Evolutionary conservation across 2,888 invertebrate species (phyloP), one percentile per base, ranked within the genome.

Genomic region (Tanaodytes sp.): DNA sequence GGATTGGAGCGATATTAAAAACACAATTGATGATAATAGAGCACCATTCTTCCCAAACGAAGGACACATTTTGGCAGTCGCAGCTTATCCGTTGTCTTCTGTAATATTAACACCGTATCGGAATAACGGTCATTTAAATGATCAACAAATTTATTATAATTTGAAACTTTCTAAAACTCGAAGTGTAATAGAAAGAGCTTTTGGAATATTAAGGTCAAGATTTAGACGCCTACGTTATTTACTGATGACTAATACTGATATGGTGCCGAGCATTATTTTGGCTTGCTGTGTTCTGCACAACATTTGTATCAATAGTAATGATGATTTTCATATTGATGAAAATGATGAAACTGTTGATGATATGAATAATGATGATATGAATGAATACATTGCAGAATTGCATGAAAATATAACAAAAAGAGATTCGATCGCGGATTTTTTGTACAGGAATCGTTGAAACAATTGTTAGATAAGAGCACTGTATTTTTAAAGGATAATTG

Each of bases 61-160:
- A 9, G 20, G 55, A 3, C 46, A 46, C 15, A 15, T 57, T 20
- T 27, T 57, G 18, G 45, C 23, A 1, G 57, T 46, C 40, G 15
- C 39, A 9, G 58, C 58, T 3, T 57, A 57, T 40, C 58, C 48
- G 1, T 33, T 58, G 11, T 23, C 23, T 23, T n/a, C 16, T 8
- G 3, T 1, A 8, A n/a, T 57, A 16, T n/a, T 58, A 11, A 33
- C 33, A 8, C 33, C 33, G n/a, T 33, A 8, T n/a, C 39, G 42
- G 1, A 23, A 59, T 15, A 42, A 59, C 11, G 59, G 59, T 12
- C 58, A 58, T 15, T 18, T 58, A n/a, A 48, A 8, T 40, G 37
- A 27, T 14, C 6, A 14, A 9, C 39, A 58, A 48, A 3, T 12
- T 1, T 4, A 58, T 40, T 58, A 30, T 16, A 58, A 46, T 20